Percentiles rank a stretch among this genome's conserved stretches.
These are phyloP conservation scores for Abramis brama DNA, from an alignment of 2,113 vertebrate genomes.

Conservation along the genomic window DNA sequence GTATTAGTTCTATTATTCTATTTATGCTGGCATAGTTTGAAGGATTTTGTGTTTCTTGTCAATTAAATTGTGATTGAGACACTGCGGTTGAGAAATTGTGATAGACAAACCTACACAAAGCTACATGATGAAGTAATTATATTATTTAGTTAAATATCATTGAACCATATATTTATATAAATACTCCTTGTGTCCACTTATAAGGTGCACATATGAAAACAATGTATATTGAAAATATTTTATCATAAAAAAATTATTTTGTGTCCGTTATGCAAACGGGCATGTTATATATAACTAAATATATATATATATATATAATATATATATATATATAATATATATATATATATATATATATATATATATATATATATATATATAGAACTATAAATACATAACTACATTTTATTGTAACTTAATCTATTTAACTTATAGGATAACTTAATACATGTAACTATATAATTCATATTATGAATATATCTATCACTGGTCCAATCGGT, in stretches of 20 bases:
- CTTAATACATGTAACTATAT: no score
- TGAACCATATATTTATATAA: neutral
- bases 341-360: no score
- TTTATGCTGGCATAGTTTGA: no score
- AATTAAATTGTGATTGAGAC: neutral
- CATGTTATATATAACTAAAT: neutral
- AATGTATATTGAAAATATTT: no score
- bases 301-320: no score
- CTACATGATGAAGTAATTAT: neutral
- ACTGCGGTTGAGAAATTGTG: no score
- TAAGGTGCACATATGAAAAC: no score
- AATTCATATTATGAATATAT: neutral
- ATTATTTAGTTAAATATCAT: neutral
- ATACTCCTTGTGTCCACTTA: no score
- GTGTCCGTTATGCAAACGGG: neutral
- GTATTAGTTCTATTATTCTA: no score
- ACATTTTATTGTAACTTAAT: neutral
- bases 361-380: neutral
- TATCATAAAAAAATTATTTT: neutral
- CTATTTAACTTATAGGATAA: neutral
- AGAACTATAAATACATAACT: no score
- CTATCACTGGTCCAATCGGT: neutral
- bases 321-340: no score
- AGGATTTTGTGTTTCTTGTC: neutral
- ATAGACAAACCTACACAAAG: neutral